Evolutionary conservation across 2,797 vertebrate species (phyloP).

Genomic region (Acanthornis magna): DNA sequence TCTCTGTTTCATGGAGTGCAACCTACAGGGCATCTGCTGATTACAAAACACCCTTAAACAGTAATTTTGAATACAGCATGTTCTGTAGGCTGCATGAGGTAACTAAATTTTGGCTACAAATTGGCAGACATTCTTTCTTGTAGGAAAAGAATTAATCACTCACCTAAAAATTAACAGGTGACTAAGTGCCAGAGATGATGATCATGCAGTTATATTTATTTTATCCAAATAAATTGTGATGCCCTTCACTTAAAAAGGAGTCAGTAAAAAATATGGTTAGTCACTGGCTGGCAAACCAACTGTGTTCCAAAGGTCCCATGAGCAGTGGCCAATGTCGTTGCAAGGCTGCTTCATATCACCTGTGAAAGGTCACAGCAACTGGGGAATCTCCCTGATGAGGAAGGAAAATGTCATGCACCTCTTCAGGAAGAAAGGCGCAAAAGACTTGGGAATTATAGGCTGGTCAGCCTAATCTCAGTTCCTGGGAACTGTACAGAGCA

Average conservation of each 20-base stretch:
- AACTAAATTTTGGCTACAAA: background rate
- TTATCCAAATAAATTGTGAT: background rate
- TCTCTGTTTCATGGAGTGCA: background rate
- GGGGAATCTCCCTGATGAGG: background rate
- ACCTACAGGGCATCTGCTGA: background rate
- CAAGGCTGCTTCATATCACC: background rate
- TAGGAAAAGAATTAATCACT: background rate
- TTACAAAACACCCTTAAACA: background rate
- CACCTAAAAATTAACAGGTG: background rate
- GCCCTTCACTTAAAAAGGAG: background rate
- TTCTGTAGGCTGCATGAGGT: background rate
- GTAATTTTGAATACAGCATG: background rate
- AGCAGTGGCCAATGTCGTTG: background rate
- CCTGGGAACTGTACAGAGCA: background rate
- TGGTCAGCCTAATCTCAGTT: background rate
- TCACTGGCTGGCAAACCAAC: background rate
- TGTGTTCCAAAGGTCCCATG: background rate
- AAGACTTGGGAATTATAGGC: background rate
- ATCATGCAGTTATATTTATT: background rate
- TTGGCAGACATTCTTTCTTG: background rate
- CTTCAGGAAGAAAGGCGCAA: background rate
- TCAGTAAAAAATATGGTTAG: background rate
- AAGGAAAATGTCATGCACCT: background rate
- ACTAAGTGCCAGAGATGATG: background rate
- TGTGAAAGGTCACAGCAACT: background rate